A percentile compares a stretch with the other conserved stretches of the same genome.
phyloP scores from a whole-genome alignment of 2,113 vertebrate species.

The Panthera leo region DNA sequence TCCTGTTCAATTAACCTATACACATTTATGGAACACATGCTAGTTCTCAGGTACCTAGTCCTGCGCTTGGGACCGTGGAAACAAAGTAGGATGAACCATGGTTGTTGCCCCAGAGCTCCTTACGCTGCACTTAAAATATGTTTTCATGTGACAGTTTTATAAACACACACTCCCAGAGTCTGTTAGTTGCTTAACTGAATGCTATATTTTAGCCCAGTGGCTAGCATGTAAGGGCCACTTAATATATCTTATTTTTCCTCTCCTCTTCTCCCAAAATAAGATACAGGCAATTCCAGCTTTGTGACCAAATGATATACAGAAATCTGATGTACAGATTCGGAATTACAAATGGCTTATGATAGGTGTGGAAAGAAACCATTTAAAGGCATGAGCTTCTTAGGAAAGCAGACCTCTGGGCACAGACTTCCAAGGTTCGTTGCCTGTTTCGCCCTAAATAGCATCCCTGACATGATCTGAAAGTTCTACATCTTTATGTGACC shows the following conservation, averaged over 20 bases:
- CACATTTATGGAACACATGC: not conserved
- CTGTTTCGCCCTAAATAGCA: not conserved
- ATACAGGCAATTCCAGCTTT: not conserved
- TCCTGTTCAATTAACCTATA: not conserved
- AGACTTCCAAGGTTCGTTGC: not conserved
- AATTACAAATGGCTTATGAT: not conserved
- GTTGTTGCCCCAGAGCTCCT: not conserved
- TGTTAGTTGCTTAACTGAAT: not conserved
- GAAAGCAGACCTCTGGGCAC: not conserved
- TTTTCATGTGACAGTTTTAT: not conserved
- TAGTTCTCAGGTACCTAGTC: not conserved
- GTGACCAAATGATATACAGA: not conserved
- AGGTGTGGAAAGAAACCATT: not conserved
- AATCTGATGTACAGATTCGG: not conserved
- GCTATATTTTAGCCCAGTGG: not conserved
- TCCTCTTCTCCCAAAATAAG: not conserved
- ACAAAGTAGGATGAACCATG: not conserved
- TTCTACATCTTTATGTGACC: conserved; percentile 5
- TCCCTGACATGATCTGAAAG: not conserved
- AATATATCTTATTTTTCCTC: not conserved
- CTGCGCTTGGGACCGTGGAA: not conserved
- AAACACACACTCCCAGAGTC: not conserved
- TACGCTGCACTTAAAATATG: not conserved
- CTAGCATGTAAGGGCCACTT: not conserved
- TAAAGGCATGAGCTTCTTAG: not conserved